Evolutionary conservation across 2,113 vertebrate genomes (phyloP).

Genomic region (Oriolus oriolus): DNA sequence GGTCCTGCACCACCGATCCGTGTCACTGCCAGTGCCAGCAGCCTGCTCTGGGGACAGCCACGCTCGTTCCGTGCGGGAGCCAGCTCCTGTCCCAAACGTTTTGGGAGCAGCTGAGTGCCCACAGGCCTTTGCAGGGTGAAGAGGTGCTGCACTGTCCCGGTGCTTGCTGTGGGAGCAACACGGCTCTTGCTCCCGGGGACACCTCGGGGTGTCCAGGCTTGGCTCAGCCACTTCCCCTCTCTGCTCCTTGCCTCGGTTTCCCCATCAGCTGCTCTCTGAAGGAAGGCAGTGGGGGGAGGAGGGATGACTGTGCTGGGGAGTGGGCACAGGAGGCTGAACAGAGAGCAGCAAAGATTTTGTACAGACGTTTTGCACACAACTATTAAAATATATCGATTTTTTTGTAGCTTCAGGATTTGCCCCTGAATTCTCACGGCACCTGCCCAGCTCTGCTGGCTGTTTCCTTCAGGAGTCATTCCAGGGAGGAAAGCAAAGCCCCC

Average conservation of each 20-base stretch:
- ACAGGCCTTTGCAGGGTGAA: background rate
- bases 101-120: background rate
- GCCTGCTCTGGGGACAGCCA: background rate
- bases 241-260: background rate
- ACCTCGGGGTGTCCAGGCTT: background rate
- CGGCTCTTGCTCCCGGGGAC: rapidly evolving
- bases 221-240: background rate
- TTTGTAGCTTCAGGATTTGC: background rate
- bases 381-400: background rate
- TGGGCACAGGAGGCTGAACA: background rate
- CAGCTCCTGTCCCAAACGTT: background rate
- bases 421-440: background rate
- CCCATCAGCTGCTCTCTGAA: background rate
- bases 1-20: background rate
- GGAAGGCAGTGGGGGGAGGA: background rate
- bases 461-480: background rate
- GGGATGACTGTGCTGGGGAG: background rate
- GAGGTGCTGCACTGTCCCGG: background rate
- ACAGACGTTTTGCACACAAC: background rate
- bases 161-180: background rate
- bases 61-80: rapidly evolving
- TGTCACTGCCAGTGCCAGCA: background rate
- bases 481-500: background rate
- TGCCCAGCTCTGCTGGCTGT: background rate
- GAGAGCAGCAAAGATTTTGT: background rate